phyloP scores from a whole-genome alignment of 2,797 vertebrate species.

The Setipinna tenuifilis region DNA sequence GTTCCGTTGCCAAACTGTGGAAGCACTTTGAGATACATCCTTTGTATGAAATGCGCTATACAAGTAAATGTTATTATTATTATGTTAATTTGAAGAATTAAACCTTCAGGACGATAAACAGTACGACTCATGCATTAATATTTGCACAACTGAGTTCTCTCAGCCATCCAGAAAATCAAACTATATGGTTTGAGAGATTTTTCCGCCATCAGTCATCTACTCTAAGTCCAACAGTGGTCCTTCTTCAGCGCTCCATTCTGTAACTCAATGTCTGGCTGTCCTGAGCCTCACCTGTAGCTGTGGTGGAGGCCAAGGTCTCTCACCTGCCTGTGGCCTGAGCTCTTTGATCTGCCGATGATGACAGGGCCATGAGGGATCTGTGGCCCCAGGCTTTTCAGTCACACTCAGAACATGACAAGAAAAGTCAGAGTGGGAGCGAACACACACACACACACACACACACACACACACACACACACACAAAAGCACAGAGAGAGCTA shows the following conservation, averaged over 20 bases:
- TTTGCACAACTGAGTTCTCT: background rate
- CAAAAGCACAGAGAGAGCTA: background rate
- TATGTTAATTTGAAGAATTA: slow-evolving; percentile 34
- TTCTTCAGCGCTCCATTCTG: slow-evolving; percentile 32
- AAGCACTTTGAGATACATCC: too few relatives aligned
- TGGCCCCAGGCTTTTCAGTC: slow-evolving; percentile 56
- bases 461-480: background rate
- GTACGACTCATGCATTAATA: background rate
- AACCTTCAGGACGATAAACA: slow-evolving; percentile 19
- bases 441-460: background rate
- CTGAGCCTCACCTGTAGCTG: slow-evolving; percentile 38
- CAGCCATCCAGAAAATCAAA: background rate
- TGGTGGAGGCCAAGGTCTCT: slow-evolving; percentile 41
- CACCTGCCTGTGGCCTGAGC: slow-evolving; percentile 50
- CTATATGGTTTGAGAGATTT: background rate
- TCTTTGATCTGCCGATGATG: slow-evolving; percentile 66
- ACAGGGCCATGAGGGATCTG: slow-evolving; percentile 61
- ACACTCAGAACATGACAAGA: slow-evolving; percentile 49
- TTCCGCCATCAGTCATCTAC: too few relatives aligned
- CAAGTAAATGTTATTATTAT: too few relatives aligned
- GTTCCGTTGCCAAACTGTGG: too few relatives aligned
- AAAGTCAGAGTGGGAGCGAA: slow-evolving; percentile 36
- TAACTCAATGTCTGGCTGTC: background rate
- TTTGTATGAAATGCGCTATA: too few relatives aligned
- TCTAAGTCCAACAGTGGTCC: background rate